These are phyloP conservation scores for Hirtodrosophila confusa DNA, from an alignment of 2,888 invertebrate species.

Conservation along the genomic window DNA sequence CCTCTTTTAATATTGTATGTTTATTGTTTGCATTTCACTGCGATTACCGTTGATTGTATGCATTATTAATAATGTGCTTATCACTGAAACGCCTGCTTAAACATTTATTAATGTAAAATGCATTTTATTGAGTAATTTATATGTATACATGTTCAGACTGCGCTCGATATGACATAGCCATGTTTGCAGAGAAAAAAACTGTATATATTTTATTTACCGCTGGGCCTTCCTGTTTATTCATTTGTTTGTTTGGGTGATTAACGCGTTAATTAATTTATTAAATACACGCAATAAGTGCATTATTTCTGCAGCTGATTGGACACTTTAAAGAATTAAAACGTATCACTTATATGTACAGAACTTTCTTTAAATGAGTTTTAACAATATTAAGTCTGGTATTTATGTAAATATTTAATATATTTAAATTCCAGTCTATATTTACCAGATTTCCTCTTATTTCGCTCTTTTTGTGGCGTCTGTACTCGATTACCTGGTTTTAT, in stretches of 20 bases:
- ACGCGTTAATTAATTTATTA: constrained; percentile 53
- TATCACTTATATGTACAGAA: neutral
- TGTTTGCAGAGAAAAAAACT: constrained; percentile 35
- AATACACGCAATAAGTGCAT: constrained; percentile 34
- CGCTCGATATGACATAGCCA: constrained; percentile 14
- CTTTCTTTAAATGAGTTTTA: no score
- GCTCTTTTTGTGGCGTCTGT: no score
- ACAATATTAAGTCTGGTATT: no score
- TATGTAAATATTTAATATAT: no score
- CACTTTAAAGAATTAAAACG: constrained; percentile 11
- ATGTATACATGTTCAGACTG: constrained; percentile 17
- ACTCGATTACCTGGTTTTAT: no score
- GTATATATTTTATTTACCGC: constrained; percentile 39
- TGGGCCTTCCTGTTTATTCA: constrained; percentile 8
- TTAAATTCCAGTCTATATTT: no score
- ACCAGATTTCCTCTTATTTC: no score
- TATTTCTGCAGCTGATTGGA: constrained; percentile 20
- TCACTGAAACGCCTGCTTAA: constrained; percentile 24
- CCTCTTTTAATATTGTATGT: constrained; percentile 30
- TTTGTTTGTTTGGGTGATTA: constrained; percentile 28
- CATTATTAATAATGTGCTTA: constrained; percentile 47
- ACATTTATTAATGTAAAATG: constrained; percentile 27
- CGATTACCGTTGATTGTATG: constrained; percentile 36
- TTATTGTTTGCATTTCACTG: constrained; percentile 35
- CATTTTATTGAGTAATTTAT: constrained; percentile 42